Conservation (phyloP, 2,113 vertebrate species). For the Carassius auratus region DNA sequence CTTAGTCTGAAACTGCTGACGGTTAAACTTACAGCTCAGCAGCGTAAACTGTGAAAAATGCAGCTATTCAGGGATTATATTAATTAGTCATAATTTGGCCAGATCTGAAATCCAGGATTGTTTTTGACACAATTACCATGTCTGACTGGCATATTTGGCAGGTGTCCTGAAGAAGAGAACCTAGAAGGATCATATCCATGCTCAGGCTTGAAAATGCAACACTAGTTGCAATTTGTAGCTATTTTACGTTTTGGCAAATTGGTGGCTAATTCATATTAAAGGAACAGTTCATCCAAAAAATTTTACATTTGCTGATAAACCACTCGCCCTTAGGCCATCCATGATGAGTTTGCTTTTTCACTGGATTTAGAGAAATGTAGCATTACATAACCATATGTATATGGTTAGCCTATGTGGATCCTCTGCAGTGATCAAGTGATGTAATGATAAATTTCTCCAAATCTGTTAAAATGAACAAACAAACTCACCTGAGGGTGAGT, state of each 20-base stretch:
- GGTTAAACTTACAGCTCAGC: background rate
- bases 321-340: background rate
- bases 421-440: background rate
- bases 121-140: background rate
- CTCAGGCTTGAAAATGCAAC: background rate
- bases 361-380: background rate
- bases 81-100: constrained; percentile 7
- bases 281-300: background rate
- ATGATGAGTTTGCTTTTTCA: background rate
- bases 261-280: background rate
- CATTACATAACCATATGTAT: background rate
- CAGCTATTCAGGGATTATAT: background rate
- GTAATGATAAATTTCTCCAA: background rate
- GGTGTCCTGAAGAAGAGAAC: background rate
- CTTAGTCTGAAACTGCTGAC: constrained; percentile 20
- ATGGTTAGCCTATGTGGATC: background rate
- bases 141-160: background rate
- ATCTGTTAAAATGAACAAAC: background rate
- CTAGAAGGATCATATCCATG: background rate
- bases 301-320: background rate
- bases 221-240: background rate
- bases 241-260: background rate
- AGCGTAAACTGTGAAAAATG: background rate
- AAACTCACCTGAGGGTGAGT: background rate
- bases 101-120: background rate